Conservation (phyloP, 2,113 vertebrate genomes). For the Ursus arctos region DNA sequence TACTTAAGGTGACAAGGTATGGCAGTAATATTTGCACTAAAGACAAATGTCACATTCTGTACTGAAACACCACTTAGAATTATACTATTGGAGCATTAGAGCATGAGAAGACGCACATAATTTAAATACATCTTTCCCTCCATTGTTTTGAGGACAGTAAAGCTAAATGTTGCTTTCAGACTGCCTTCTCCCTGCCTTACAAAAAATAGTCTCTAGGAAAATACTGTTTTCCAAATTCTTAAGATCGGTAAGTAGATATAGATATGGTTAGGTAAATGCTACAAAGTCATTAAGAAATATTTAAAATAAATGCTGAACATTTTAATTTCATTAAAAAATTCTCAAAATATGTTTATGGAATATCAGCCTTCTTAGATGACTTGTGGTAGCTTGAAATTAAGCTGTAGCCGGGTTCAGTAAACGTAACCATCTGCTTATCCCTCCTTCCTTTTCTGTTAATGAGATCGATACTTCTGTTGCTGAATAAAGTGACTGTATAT, state of each 20-base stretch:
- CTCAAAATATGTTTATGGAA: background rate
- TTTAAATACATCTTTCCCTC: background rate
- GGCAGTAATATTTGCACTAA: background rate
- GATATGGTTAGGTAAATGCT: background rate
- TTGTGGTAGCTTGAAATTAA: background rate
- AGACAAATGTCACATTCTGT: background rate
- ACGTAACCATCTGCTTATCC: background rate
- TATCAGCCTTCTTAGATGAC: background rate
- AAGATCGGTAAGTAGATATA: background rate
- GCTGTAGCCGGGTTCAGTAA: background rate
- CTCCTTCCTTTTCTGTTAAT: background rate
- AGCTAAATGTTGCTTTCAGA: background rate
- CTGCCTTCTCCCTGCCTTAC: background rate
- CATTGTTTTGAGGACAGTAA: background rate
- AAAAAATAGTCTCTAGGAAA: background rate
- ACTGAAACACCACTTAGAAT: background rate
- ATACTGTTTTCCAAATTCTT: background rate
- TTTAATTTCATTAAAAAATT: background rate
- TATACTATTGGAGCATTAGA: background rate
- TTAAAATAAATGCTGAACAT: background rate
- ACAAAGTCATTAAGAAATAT: background rate
- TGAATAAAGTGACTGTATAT: background rate
- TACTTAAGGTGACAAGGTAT: background rate
- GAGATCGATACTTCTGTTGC: background rate
- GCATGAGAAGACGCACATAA: background rate